These are phyloP conservation scores for Dendroctonus ponderosae DNA, from an alignment of 1,140 invertebrate species.

Conservation along the genomic window DNA sequence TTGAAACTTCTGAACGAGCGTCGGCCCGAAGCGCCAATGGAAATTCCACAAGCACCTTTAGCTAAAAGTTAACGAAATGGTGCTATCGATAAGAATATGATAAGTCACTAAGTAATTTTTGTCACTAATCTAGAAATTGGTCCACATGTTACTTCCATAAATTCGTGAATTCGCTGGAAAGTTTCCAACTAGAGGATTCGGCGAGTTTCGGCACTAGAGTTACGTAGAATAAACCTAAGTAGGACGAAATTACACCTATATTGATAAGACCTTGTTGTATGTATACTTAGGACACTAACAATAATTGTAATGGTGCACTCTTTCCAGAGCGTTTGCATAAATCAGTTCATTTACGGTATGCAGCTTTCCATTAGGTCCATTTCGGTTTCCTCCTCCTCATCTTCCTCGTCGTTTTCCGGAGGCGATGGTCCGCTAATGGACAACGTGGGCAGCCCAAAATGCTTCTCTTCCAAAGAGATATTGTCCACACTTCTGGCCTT, in stretches of 20 bases:
- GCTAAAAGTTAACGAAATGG: too few species aligned
- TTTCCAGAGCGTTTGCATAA: not conserved
- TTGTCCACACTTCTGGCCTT: constrained; percentile 74
- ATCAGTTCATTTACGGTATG: constrained; percentile 6
- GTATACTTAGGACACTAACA: too few species aligned
- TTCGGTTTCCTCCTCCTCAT: constrained; percentile 6
- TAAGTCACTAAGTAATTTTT: too few species aligned
- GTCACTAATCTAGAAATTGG: too few species aligned
- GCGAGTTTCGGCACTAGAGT: constrained; percentile 11
- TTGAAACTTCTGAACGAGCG: not conserved
- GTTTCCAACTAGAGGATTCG: constrained; percentile 10
- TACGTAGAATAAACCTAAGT: not conserved
- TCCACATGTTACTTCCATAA: too few species aligned
- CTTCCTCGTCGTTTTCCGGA: constrained; percentile 52
- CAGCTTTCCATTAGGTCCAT: constrained; percentile 3
- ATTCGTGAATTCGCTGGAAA: too few species aligned
- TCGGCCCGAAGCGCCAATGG: too few species aligned
- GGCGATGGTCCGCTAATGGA: constrained; percentile 77
- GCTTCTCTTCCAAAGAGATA: constrained; percentile 56
- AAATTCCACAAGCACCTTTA: too few species aligned
- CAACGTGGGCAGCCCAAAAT: constrained; percentile 71
- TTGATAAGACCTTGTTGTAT: too few species aligned
- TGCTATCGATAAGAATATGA: too few species aligned
- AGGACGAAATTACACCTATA: too few species aligned
- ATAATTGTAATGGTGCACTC: too few species aligned